Conservation (phyloP, 2,113 vertebrate species). For the Morone chrysops region DNA sequence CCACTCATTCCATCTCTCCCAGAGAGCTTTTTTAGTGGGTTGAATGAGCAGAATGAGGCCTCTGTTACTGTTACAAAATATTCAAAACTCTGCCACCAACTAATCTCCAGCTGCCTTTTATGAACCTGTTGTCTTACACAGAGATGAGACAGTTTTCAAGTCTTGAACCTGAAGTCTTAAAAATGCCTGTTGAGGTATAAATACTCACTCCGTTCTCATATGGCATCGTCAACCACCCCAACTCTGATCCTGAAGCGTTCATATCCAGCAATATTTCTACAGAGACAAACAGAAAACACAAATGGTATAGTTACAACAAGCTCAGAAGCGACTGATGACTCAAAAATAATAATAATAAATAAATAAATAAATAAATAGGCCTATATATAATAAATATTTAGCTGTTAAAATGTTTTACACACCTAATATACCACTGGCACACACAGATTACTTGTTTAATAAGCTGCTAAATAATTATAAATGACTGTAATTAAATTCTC, state of each 20-base stretch:
- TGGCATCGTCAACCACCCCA: conserved; percentile 94
- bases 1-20: conserved; percentile 70
- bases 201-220: conserved; percentile 92
- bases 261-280: conserved; percentile 95
- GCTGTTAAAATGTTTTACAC: background rate
- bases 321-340: background rate
- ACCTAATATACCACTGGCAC: background rate
- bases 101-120: background rate
- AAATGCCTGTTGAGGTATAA: conserved; percentile 72
- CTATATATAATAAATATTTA: background rate
- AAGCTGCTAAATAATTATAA: background rate
- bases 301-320: background rate
- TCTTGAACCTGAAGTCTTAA: conserved; percentile 60
- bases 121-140: background rate
- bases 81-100: conserved; percentile 22
- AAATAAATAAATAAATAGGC: background rate
- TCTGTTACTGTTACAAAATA: conserved; percentile 38
- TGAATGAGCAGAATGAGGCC: conserved; percentile 34
- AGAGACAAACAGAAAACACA: conserved; percentile 40
- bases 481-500: conserved; percentile 20
- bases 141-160: conserved; percentile 23
- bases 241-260: conserved; percentile 89
- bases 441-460: background rate
- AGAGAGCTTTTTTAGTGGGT: conserved; percentile 40
- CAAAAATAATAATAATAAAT: background rate